These are phyloP conservation scores for Drosophila antonietae DNA, from an alignment of 2,888 invertebrate species.

Conservation along the genomic window DNA sequence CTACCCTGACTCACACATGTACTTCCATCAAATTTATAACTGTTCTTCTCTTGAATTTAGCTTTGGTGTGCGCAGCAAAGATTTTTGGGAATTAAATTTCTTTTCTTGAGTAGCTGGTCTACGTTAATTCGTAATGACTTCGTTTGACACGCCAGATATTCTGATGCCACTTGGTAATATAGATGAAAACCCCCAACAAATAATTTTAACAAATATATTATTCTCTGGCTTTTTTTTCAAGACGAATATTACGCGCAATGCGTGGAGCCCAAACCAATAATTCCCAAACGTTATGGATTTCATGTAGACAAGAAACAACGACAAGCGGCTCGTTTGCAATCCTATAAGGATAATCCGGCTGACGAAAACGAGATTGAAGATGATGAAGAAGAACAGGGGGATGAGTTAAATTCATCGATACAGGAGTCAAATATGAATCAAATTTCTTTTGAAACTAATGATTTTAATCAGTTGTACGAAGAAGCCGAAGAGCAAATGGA, in stretches of 20 bases:
- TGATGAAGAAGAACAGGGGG: not conserved
- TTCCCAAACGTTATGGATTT: slow-evolving; percentile 31
- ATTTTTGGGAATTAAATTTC: not conserved
- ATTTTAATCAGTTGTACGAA: slow-evolving; percentile 49
- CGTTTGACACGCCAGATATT: not conserved
- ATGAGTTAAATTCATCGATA: slow-evolving; percentile 18
- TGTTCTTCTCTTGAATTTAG: slow-evolving; percentile 30
- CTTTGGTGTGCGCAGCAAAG: not conserved
- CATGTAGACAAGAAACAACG: slow-evolving; percentile 12
- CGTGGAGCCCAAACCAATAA: slow-evolving; percentile 45
- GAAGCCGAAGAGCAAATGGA: not conserved
- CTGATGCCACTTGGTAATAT: slow-evolving; percentile 36
- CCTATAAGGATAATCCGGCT: slow-evolving; percentile 35
- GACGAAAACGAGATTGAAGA: slow-evolving; percentile 36
- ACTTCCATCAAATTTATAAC: slow-evolving; percentile 35
- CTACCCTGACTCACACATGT: not conserved
- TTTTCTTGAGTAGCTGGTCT: not conserved
- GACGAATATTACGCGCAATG: slow-evolving; percentile 48
- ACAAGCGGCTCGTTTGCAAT: slow-evolving; percentile 45
- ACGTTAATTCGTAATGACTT: slow-evolving; percentile 15
- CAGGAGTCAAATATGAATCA: slow-evolving; percentile 26
- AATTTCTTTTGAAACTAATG: slow-evolving; percentile 45
- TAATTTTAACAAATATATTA: not conserved
- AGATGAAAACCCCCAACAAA: not conserved
- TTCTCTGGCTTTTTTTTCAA: not conserved